Percentiles rank a stretch among this genome's conserved stretches.
phyloP scores from a whole-genome alignment of 2,888 invertebrate genomes.

The Ecdyonurus torrentis region DNA sequence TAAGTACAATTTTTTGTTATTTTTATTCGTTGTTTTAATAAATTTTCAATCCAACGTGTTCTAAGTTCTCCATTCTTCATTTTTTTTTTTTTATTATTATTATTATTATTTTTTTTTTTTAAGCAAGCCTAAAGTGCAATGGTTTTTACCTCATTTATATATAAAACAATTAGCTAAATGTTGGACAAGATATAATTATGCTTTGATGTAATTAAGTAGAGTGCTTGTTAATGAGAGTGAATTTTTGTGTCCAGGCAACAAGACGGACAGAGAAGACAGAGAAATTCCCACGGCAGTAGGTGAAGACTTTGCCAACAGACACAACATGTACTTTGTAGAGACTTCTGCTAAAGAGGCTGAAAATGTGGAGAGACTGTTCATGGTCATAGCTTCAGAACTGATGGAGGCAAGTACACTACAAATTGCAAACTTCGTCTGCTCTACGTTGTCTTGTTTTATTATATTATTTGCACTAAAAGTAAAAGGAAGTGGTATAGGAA shows the following conservation, averaged over 20 bases:
- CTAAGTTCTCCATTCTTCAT: too few species aligned
- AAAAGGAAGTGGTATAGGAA: not conserved
- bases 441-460: constrained; percentile 2
- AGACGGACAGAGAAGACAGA: constrained; percentile 89
- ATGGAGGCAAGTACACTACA: constrained; percentile 45
- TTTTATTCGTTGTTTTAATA: too few species aligned
- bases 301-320: constrained; percentile 86
- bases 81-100: too few species aligned
- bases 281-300: constrained; percentile 92
- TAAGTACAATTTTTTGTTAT: too few species aligned
- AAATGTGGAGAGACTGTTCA: constrained; percentile 90
- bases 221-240: too few species aligned
- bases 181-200: too few species aligned
- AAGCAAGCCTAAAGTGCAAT: too few species aligned
- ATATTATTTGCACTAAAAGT: constrained; percentile 8
- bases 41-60: too few species aligned
- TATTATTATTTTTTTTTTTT: too few species aligned
- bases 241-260: constrained; percentile 56
- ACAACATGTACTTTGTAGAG: constrained; percentile 95
- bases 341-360: constrained; percentile 97
- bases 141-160: too few species aligned
- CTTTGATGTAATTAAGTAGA: too few species aligned
- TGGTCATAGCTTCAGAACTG: constrained; percentile 87
- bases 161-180: too few species aligned
- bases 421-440: not conserved